These are phyloP conservation scores for Apamea monoglypha DNA, from an alignment of 2,888 invertebrate genomes.

Conservation along the genomic window DNA sequence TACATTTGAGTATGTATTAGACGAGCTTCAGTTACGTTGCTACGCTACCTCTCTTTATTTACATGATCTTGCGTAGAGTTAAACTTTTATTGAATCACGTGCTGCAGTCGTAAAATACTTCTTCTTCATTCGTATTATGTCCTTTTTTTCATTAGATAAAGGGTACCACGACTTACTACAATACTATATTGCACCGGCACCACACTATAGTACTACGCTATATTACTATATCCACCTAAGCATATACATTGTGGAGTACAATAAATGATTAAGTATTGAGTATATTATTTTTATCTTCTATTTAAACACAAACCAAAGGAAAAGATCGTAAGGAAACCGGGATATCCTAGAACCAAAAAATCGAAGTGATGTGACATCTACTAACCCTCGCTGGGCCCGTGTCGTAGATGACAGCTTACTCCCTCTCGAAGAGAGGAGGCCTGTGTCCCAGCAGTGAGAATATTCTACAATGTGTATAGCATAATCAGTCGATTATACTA, in stretches of 20 bases:
- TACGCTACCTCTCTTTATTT: background rate
- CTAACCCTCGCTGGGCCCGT: background rate
- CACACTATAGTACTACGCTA: too few relatives aligned
- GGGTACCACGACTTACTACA: background rate
- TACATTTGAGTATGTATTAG: conserved; percentile 25
- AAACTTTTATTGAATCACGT: background rate
- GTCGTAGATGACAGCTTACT: background rate
- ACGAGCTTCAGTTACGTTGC: background rate
- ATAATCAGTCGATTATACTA: background rate
- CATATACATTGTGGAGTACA: too few relatives aligned
- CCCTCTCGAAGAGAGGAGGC: too few relatives aligned
- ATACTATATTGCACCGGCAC: background rate
- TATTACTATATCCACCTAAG: too few relatives aligned
- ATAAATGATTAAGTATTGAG: too few relatives aligned
- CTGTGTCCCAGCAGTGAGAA: too few relatives aligned
- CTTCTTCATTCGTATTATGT: background rate
- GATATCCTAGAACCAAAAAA: background rate
- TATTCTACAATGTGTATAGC: background rate
- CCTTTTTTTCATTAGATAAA: background rate
- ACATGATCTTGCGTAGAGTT: background rate
- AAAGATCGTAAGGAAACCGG: background rate
- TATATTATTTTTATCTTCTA: background rate
- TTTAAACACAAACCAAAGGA: background rate
- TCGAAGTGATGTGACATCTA: background rate
- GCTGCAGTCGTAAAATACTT: background rate